These are phyloP conservation scores for Doryteuthis pealeii DNA, from an alignment of 1,140 invertebrate genomes.

Conservation along the genomic window DNA sequence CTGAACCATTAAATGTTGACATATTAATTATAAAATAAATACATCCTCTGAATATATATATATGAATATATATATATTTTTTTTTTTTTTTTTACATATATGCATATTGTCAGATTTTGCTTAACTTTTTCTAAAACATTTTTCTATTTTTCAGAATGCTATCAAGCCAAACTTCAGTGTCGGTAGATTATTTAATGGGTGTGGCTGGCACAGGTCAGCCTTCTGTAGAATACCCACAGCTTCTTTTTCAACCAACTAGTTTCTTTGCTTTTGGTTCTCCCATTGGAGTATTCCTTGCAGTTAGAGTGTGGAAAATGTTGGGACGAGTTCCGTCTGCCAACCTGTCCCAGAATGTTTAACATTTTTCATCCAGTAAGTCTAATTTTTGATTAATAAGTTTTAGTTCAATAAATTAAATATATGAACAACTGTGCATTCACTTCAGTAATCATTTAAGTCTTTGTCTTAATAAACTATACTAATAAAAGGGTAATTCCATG, in stretches of 20 bases:
- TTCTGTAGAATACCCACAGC: conserved; percentile 53
- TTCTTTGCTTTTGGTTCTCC: conserved; percentile 96
- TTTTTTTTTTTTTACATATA: too few species aligned
- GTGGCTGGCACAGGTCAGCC: conserved; percentile 79
- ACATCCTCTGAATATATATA: too few species aligned
- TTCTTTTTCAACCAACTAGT: conserved; percentile 78
- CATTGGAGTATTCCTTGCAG: conserved; percentile 92
- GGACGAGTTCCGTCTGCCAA: conserved; percentile 79
- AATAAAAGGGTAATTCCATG: too few species aligned
- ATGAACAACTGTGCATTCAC: too few species aligned
- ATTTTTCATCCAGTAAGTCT: conserved; percentile 88
- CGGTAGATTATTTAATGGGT: conserved; percentile 46
- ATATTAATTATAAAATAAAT: too few species aligned
- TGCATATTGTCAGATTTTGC: too few species aligned
- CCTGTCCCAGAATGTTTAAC: conserved; percentile 89
- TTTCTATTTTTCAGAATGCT: conserved; percentile 23
- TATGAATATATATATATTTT: too few species aligned
- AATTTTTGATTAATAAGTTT: too few species aligned
- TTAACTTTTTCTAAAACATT: not conserved
- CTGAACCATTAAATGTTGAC: too few species aligned
- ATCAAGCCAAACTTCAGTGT: conserved; percentile 18
- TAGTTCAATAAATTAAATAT: too few species aligned
- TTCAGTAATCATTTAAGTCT: too few species aligned
- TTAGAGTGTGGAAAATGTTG: conserved; percentile 83
- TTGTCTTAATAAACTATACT: too few species aligned